Conservation (phyloP, 2,888 invertebrate genomes). For the Aphodius sticticus region DNA sequence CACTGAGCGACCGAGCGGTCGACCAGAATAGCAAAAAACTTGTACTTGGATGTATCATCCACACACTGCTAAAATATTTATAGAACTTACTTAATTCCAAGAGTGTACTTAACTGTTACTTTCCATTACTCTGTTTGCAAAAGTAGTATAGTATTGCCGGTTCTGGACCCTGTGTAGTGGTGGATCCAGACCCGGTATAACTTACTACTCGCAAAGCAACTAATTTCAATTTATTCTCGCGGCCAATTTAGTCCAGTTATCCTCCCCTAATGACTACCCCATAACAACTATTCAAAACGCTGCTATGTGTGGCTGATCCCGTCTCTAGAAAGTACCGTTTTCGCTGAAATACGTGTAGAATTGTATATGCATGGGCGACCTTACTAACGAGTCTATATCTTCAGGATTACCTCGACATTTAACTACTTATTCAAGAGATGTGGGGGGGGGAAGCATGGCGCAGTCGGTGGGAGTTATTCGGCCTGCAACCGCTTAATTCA, state of each 20-base stretch:
- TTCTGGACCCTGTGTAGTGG: too few relatives aligned
- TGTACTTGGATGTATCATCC: too few relatives aligned
- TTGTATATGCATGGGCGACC: too few relatives aligned
- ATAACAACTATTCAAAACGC: too few relatives aligned
- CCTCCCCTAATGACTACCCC: not conserved
- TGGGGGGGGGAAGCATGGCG: not conserved
- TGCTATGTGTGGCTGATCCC: not conserved
- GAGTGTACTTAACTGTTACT: too few relatives aligned
- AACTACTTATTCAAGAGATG: not conserved
- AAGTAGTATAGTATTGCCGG: too few relatives aligned
- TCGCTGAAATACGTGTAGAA: not conserved
- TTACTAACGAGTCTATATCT: not conserved
- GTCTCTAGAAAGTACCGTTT: not conserved
- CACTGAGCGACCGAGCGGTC: too few relatives aligned
- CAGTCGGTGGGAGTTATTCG: not conserved
- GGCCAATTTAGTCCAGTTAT: not conserved
- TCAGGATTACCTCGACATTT: not conserved
- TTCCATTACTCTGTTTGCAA: too few relatives aligned
- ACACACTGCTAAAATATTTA: too few relatives aligned
- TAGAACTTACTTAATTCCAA: too few relatives aligned
- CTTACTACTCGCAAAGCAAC: not conserved
- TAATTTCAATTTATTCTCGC: not conserved
- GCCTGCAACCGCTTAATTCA: not conserved
- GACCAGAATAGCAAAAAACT: too few relatives aligned
- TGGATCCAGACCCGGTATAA: too few relatives aligned